phyloP scores from a whole-genome alignment of 2,888 invertebrate genomes.

The Marronus borbonicus region DNA sequence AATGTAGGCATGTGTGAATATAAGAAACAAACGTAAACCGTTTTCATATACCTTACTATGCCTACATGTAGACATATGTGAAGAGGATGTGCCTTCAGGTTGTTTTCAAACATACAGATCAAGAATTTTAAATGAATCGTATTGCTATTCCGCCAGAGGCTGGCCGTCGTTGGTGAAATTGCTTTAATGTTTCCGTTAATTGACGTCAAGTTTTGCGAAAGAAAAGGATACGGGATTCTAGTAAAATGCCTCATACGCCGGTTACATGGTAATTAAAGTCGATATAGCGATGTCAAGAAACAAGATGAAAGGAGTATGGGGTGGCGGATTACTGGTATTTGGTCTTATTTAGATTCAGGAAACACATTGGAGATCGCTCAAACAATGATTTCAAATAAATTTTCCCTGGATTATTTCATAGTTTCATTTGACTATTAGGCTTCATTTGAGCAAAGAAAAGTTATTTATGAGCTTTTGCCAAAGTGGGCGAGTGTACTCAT shows the following conservation, averaged over 20 bases:
- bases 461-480: no score
- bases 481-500: no score
- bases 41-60: no score
- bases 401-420: no score
- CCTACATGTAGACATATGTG: slow-evolving; percentile 8
- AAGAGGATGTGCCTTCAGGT: background rate
- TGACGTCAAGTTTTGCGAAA: slow-evolving; percentile 34
- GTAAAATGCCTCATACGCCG: slow-evolving; percentile 22
- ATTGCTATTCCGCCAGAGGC: background rate
- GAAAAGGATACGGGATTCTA: background rate
- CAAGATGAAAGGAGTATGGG: background rate
- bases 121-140: slow-evolving; percentile 24
- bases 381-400: no score
- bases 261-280: slow-evolving; percentile 22
- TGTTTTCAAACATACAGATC: slow-evolving; percentile 16
- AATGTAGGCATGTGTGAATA: slow-evolving; percentile 8
- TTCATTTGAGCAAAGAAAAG: no score
- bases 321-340: no score
- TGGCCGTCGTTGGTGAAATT: slow-evolving; percentile 28
- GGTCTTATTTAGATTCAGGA: no score
- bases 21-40: background rate
- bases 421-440: no score
- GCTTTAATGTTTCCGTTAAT: slow-evolving; percentile 43
- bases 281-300: background rate
- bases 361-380: no score